Percentiles rank a stretch among this genome's conserved stretches.
These are phyloP conservation scores for Ophion ellenae DNA, from an alignment of 2,888 invertebrate genomes.

Conservation along the genomic window DNA sequence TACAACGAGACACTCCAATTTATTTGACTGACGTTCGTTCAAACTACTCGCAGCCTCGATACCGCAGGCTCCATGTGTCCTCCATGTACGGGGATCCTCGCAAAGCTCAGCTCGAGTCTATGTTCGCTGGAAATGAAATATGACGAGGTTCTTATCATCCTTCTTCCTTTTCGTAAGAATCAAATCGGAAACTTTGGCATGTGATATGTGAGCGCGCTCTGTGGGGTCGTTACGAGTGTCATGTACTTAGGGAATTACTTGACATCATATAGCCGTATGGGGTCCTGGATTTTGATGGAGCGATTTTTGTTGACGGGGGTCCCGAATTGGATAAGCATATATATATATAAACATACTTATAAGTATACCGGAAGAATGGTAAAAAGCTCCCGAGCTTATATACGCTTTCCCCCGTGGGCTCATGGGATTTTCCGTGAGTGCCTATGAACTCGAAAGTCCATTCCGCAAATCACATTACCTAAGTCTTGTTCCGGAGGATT, in stretches of 20 bases:
- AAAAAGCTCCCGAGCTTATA: slow-evolving; percentile 57
- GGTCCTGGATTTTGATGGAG: slow-evolving; percentile 35
- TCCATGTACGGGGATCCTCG: too few relatives aligned
- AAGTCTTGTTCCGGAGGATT: slow-evolving; percentile 63
- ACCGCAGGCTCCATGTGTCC: too few relatives aligned
- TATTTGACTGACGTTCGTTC: too few relatives aligned
- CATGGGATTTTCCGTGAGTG: slow-evolving; percentile 63
- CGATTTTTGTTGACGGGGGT: slow-evolving; percentile 26
- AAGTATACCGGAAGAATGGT: slow-evolving; percentile 3
- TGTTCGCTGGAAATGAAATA: too few relatives aligned
- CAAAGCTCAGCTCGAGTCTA: too few relatives aligned
- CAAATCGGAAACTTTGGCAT: too few relatives aligned
- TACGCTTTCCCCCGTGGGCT: slow-evolving; percentile 39
- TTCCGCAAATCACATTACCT: slow-evolving; percentile 67
- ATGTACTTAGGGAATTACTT: background rate
- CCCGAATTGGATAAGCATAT: slow-evolving; percentile 13
- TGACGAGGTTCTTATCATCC: too few relatives aligned
- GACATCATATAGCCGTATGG: too few relatives aligned
- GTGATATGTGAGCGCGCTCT: too few relatives aligned
- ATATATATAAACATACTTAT: background rate
- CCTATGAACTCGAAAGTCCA: slow-evolving; percentile 66
- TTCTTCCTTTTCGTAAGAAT: too few relatives aligned
- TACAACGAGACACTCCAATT: too few relatives aligned
- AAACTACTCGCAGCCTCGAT: too few relatives aligned
- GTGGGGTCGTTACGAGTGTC: background rate